Percentiles rank a stretch among this genome's conserved stretches.
These are phyloP conservation scores for Clivina fossor DNA, from an alignment of 2,888 invertebrate species.

Conservation along the genomic window DNA sequence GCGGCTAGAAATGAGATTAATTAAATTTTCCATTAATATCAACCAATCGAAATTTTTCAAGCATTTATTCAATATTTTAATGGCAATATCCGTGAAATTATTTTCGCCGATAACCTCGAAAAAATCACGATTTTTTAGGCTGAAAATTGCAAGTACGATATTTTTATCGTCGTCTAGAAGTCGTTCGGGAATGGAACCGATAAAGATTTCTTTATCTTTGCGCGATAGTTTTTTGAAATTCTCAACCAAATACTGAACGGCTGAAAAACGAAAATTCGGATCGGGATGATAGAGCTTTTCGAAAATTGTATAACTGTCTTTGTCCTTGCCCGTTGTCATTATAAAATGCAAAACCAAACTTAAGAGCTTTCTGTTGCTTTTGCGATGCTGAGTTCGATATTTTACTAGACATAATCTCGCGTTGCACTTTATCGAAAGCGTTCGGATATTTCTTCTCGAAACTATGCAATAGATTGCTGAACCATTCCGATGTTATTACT, in stretches of 20 bases:
- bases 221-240: conserved; percentile 56
- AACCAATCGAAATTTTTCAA: conserved; percentile 45
- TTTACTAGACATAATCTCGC: conserved; percentile 57
- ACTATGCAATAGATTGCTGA: conserved; percentile 58
- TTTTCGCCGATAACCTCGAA: conserved; percentile 54
- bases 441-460: conserved; percentile 72
- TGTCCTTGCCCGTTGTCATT: conserved; percentile 15
- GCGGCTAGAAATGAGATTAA: conserved; percentile 57
- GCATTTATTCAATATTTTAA: conserved; percentile 57
- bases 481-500: conserved; percentile 51
- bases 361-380: conserved; percentile 32
- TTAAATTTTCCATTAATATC: conserved; percentile 51
- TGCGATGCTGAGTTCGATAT: conserved; percentile 27
- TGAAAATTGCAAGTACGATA: conserved; percentile 62
- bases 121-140: conserved; percentile 51
- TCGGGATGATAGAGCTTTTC: conserved; percentile 74
- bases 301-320: conserved; percentile 48
- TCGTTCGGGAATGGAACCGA: conserved; percentile 64
- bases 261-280: conserved; percentile 64
- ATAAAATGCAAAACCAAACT: conserved; percentile 22
- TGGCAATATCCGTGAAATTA: conserved; percentile 56
- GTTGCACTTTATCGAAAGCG: conserved; percentile 69
- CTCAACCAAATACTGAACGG: conserved; percentile 65
- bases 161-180: conserved; percentile 67
- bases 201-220: conserved; percentile 62